A percentile compares a stretch with the other conserved stretches of the same genome.
phyloP scores from a whole-genome alignment of 1,140 invertebrate genomes.

The Caenorhabditis remanei region DNA sequence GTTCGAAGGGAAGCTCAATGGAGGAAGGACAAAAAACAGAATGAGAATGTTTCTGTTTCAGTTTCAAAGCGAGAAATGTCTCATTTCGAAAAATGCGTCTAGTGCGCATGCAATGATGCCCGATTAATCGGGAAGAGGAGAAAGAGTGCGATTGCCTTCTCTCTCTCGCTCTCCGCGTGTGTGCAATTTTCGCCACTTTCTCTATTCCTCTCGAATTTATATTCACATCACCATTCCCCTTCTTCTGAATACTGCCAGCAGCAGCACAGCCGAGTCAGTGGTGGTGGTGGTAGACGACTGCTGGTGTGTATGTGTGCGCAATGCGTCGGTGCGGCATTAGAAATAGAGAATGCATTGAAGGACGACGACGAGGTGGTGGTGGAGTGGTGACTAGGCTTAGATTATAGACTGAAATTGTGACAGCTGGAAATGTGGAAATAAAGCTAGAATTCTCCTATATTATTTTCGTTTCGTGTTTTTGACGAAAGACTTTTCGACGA shows the following conservation, averaged over 20 bases:
- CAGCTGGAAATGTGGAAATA: too few species aligned
- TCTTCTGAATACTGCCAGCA: slow-evolving; percentile 15
- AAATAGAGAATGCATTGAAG: slow-evolving; percentile 12
- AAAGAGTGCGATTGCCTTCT: neutral
- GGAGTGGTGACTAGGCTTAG: neutral
- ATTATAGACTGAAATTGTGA: slow-evolving; percentile 10
- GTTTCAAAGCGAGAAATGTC: too few species aligned
- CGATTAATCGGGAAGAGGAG: slow-evolving; percentile 26
- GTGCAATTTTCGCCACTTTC: slow-evolving; percentile 45
- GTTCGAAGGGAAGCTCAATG: too few species aligned
- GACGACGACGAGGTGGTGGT: neutral
- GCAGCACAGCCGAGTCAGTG: neutral
- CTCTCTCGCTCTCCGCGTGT: neutral
- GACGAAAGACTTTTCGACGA: too few species aligned
- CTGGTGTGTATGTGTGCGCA: slow-evolving; percentile 14
- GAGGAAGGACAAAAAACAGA: too few species aligned
- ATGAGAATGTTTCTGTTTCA: too few species aligned
- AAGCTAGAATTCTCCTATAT: too few species aligned
- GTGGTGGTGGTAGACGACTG: neutral
- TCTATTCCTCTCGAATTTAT: neutral
- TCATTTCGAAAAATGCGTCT: neutral
- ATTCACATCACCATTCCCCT: neutral
- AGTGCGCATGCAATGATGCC: neutral
- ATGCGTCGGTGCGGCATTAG: slow-evolving; percentile 52
- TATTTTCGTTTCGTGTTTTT: too few species aligned